Conservation (phyloP, 2,113 vertebrate species). For the Anolis carolinensis region DNA sequence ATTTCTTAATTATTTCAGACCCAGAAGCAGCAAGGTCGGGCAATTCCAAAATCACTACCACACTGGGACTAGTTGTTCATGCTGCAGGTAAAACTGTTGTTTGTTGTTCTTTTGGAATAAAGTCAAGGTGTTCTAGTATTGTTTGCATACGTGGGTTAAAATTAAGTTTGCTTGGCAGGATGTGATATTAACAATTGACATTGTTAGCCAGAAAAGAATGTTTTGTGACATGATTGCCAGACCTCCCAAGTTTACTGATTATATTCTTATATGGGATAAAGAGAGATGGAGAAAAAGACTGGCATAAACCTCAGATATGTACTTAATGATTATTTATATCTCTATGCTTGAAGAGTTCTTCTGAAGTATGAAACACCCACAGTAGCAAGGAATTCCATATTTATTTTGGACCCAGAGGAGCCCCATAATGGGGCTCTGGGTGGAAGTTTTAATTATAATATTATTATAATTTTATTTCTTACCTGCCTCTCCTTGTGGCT, state of each 20-base stretch:
- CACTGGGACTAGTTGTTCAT: constrained; percentile 94
- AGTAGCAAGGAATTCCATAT: neutral
- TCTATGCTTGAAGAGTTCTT: neutral
- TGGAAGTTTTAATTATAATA: too few relatives aligned
- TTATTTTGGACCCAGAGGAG: neutral
- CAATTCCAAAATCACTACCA: constrained; percentile 96
- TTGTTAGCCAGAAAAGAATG: neutral
- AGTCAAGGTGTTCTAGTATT: neutral
- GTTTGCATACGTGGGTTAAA: neutral
- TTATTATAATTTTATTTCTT: too few relatives aligned
- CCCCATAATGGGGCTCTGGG: neutral
- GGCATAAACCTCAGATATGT: neutral
- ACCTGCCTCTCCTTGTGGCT: too few relatives aligned
- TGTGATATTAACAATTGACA: neutral
- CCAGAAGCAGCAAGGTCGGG: constrained; percentile 86
- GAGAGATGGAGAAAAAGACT: neutral
- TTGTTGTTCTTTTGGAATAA: neutral
- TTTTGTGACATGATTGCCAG: neutral
- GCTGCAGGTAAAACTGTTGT: constrained; percentile 86
- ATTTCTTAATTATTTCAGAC: constrained; percentile 78
- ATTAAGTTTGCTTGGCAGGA: neutral
- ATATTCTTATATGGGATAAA: neutral
- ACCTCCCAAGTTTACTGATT: neutral
- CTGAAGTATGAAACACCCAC: neutral
- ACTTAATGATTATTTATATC: neutral